Evolutionary conservation across 2,113 vertebrate genomes (phyloP), one percentile per base, ranked within the genome.

Genomic region (Gallinago undulata): DNA sequence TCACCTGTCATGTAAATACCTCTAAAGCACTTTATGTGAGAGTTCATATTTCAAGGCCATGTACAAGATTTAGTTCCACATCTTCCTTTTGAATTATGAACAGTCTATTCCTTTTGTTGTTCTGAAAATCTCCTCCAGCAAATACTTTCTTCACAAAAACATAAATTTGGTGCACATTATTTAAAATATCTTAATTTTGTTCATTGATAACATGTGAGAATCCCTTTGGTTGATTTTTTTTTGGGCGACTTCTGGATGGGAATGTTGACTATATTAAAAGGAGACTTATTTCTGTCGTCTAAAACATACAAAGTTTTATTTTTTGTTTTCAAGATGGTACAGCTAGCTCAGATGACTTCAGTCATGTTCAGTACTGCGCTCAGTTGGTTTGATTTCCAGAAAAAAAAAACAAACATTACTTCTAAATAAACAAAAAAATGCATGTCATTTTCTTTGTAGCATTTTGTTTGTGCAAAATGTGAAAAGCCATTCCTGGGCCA

Each of bases 381-480:
- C 57, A 15, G 13, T 48, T 50, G 28, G 7, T 93, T 94, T 87
- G 22, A 48, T 89, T 72, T 87, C 33, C 39, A 76, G n/a, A 81
- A 81, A 57, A 55, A 76, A 84, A 87, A 39, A 31, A 39, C 11
- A 39, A 41, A 19, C 0, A 1, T 76, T 79, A 50, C n/a, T 84
- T 87, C 21, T 31, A 73, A 78, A 96, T 89, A 28, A 84, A 51
- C 15, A 1, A 48, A 50, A 60, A 63, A 48, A 19, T 2, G 0
- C 50, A 13, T 73, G 17, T 62, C 1, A 73, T 89, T 98, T 97
- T 98, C 94, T 98, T 98, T 97, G 67, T 97, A 99, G 99, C 99
- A 99, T 99, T 99, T 99, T 98, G 99, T 99, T 94, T 99, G 99
- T 97, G 99, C 99, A 79, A 99, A 99, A 97, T 99, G 99, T 98